Conservation (phyloP, 1,140 invertebrate species). For the Metaphire vulgaris region DNA sequence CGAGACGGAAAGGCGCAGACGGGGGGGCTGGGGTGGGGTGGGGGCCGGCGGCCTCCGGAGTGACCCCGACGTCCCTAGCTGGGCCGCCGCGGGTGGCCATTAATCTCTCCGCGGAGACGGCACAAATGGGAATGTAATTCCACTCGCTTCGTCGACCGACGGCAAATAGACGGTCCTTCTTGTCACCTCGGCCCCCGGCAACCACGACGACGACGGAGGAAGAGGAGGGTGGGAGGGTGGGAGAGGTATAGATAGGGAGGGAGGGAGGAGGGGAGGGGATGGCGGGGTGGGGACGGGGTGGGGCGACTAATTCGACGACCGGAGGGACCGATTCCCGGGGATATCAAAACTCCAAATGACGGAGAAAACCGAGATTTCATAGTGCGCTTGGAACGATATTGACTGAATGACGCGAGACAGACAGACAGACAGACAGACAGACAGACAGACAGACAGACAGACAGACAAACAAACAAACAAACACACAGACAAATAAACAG, state of each 20-base stretch:
- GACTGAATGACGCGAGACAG: no score
- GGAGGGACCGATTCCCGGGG: background rate
- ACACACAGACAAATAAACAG: background rate
- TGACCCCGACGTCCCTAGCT: background rate
- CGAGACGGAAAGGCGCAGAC: background rate
- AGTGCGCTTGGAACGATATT: background rate
- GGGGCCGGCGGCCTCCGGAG: background rate
- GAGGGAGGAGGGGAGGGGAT: conserved; percentile 1
- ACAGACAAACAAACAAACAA: background rate
- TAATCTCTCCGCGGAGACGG: background rate
- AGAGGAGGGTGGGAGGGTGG: background rate
- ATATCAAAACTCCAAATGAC: background rate
- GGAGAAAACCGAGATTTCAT: background rate
- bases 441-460: background rate
- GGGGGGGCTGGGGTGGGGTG: no score
- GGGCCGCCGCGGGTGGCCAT: background rate
- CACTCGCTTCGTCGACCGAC: background rate
- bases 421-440: background rate
- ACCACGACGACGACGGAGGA: background rate
- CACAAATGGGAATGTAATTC: background rate
- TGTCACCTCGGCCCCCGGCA: background rate
- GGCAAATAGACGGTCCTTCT: background rate
- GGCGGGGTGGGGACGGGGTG: background rate
- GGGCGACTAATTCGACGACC: background rate
- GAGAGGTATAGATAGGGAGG: background rate